Evolutionary conservation across 2,113 vertebrate genomes (phyloP).

Genomic region (Murina feae): DNA sequence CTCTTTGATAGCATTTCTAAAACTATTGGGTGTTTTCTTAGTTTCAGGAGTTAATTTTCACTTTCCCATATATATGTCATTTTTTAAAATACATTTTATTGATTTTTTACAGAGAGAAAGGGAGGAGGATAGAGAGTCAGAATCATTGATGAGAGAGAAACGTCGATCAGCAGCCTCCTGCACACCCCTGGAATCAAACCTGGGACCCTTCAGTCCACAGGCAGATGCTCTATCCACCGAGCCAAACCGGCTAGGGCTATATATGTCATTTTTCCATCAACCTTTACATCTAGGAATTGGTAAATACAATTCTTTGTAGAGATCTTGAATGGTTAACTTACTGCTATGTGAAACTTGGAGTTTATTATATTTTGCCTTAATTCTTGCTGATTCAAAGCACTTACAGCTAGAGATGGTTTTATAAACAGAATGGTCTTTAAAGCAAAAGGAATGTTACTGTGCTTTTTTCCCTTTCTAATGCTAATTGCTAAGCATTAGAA

Average conservation of each 20-base stretch:
- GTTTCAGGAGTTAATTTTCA: not conserved
- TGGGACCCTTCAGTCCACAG: no score
- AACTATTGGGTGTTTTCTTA: not conserved
- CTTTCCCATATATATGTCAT: not conserved
- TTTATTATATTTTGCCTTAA: not conserved
- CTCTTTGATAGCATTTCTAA: not conserved
- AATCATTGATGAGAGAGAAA: no score
- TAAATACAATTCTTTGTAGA: not conserved
- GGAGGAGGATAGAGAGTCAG: no score
- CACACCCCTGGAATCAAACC: no score
- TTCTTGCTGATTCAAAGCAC: conserved; percentile 12
- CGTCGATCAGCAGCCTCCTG: no score
- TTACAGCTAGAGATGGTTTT: conserved; percentile 1
- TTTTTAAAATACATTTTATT: not conserved
- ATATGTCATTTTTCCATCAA: not conserved
- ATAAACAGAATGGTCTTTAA: conserved; percentile 41
- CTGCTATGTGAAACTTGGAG: not conserved
- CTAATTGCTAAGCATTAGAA: conserved; percentile 70
- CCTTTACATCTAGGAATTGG: not conserved
- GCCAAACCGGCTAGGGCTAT: no score
- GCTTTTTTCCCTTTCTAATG: conserved; percentile 36
- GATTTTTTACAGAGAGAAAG: no score
- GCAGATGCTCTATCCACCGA: no score
- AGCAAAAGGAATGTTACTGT: not conserved
- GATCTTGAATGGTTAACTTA: conserved; percentile 14